phyloP scores from a whole-genome alignment of 2,113 vertebrate species.

The Hemibagrus wyckioides region DNA sequence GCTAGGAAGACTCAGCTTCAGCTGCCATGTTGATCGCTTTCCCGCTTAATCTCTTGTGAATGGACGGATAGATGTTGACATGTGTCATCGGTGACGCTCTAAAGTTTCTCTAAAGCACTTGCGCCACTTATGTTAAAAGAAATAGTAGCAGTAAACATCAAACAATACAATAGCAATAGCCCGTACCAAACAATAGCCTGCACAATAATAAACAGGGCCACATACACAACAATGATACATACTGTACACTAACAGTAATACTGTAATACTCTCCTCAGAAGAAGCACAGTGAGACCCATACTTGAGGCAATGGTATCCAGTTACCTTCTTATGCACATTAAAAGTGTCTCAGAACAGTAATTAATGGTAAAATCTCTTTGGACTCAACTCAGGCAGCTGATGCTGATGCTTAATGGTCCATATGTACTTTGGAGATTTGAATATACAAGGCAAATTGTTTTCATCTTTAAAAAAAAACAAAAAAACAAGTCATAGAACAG shows the following conservation, averaged over 20 bases:
- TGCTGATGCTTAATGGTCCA: conserved; percentile 2
- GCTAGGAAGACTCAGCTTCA: conserved; percentile 17
- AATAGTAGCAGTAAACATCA: not conserved
- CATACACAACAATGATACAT: not conserved
- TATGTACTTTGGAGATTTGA: conserved; percentile 5
- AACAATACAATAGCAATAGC: too few species aligned
- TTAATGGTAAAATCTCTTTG: conserved; percentile 81
- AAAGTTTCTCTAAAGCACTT: not conserved
- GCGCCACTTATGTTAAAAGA: not conserved
- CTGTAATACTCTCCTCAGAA: not conserved
- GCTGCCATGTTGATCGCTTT: conserved; percentile 21
- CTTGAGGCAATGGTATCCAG: conserved; percentile 74
- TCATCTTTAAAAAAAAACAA: not conserved
- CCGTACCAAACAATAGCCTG: too few species aligned
- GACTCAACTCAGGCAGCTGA: conserved; percentile 43
- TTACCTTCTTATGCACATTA: conserved; percentile 80
- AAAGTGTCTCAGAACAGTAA: conserved; percentile 80
- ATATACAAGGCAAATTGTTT: conserved; percentile 8
- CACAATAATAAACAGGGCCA: not conserved
- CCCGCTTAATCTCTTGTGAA: conserved; percentile 4
- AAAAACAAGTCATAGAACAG: conserved; percentile 19
- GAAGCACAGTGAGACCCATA: conserved; percentile 72
- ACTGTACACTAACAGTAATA: not conserved
- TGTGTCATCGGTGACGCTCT: not conserved
- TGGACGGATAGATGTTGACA: not conserved